Conservation (phyloP, 1,140 invertebrate species). For the Mycetomoellerius zeteki region DNA sequence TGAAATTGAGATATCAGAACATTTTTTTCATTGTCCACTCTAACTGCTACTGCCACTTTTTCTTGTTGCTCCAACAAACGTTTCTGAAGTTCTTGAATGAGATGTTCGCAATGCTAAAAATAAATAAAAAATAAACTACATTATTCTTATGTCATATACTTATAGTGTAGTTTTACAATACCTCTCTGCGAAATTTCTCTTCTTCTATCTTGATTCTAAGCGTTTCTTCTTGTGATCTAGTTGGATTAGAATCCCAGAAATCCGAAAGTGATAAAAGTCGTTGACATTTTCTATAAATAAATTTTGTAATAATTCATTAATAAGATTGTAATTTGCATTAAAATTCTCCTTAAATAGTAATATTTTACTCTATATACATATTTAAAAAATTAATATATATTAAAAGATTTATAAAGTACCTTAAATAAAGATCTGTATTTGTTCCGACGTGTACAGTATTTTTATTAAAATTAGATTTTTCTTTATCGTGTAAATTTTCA, state of each 20-base stretch:
- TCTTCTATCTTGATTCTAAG: constrained; percentile 90
- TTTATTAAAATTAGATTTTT: constrained; percentile 38
- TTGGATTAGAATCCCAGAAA: constrained; percentile 86
- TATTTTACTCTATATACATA: neutral
- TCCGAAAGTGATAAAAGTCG: constrained; percentile 87
- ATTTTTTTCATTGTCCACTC: constrained; percentile 92
- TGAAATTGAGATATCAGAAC: constrained; percentile 89
- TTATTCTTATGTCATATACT: neutral
- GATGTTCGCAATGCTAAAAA: constrained; percentile 91
- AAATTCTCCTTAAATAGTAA: neutral
- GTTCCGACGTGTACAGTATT: constrained; percentile 56
- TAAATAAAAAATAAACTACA: constrained; percentile 66
- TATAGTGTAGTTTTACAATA: constrained; percentile 77
- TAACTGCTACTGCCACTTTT: constrained; percentile 91
- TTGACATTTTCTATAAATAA: constrained; percentile 77
- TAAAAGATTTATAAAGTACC: constrained; percentile 62
- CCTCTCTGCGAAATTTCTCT: constrained; percentile 91
- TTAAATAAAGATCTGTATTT: constrained; percentile 73
- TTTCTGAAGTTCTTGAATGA: constrained; percentile 91
- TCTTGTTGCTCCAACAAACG: constrained; percentile 92
- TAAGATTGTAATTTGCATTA: neutral
- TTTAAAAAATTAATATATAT: neutral
- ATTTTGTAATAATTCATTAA: constrained; percentile 4
- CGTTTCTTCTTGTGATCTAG: constrained; percentile 82
- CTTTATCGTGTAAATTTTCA: constrained; percentile 48